These are phyloP conservation scores for Semnornis frantzii DNA, from an alignment of 2,113 vertebrate species.

Conservation along the genomic window DNA sequence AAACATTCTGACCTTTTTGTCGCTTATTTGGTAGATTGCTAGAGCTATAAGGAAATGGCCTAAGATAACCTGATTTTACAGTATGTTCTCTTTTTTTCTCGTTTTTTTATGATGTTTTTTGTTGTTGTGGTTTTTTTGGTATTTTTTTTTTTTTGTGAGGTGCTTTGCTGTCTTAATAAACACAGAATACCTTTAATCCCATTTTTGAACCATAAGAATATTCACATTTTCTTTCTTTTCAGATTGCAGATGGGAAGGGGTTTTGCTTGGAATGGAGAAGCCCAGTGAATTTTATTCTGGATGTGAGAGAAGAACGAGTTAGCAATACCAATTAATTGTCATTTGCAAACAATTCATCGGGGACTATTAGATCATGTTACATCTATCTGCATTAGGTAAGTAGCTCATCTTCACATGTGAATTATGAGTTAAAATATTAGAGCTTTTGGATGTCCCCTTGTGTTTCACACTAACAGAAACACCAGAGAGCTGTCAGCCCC, in stretches of 20 bases:
- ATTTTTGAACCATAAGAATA: not conserved
- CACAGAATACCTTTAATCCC: not conserved
- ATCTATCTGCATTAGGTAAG: not conserved
- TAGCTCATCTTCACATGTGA: not conserved
- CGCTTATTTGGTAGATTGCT: not conserved
- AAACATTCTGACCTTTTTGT: not conserved
- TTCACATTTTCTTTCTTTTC: not conserved
- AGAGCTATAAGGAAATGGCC: not conserved
- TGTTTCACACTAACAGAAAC: not conserved
- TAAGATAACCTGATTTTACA: not conserved
- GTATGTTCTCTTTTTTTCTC: not conserved
- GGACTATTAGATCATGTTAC: not conserved
- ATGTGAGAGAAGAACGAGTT: not conserved
- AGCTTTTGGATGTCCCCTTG: not conserved
- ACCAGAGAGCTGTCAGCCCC: not conserved
- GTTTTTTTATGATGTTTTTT: not conserved
- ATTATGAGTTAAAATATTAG: not conserved
- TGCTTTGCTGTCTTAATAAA: not conserved
- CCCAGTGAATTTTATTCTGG: not conserved
- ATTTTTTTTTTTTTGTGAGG: not conserved
- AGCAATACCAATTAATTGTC: not conserved
- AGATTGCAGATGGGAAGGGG: not conserved
- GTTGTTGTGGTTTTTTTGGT: too few species aligned
- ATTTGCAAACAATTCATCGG: not conserved
- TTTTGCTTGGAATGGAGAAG: not conserved